phyloP scores from a whole-genome alignment of 2,888 invertebrate species.

The Liopterus haemorrhoidalis region DNA sequence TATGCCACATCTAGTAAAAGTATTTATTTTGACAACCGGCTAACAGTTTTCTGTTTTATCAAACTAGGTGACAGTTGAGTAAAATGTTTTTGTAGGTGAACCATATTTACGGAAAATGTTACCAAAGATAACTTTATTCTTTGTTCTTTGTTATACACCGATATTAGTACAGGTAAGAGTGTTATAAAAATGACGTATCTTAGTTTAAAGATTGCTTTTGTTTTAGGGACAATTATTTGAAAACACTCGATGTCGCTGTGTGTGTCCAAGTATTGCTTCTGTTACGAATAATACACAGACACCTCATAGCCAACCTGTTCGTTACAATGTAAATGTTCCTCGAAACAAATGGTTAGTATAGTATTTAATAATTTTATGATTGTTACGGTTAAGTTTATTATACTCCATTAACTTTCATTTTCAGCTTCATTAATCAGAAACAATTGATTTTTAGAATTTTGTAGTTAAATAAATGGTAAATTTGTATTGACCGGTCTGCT shows the following conservation, averaged over 20 bases:
- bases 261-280: constrained; percentile 73
- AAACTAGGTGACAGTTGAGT: constrained; percentile 4
- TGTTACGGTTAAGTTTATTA: too few relatives aligned
- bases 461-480: too few relatives aligned
- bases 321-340: constrained; percentile 73
- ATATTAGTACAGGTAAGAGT: constrained; percentile 13
- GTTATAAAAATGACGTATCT: not conserved
- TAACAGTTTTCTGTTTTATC: constrained; percentile 19
- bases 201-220: constrained; percentile 4
- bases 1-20: too few relatives aligned
- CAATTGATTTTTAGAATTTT: too few relatives aligned
- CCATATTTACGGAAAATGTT: constrained; percentile 8
- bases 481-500: too few relatives aligned
- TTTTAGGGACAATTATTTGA: constrained; percentile 68
- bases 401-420: too few relatives aligned
- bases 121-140: constrained; percentile 11
- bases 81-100: constrained; percentile 10
- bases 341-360: constrained; percentile 69
- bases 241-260: constrained; percentile 80
- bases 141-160: constrained; percentile 9
- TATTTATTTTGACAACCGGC: constrained; percentile 17
- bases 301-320: constrained; percentile 59
- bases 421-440: too few relatives aligned
- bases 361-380: too few relatives aligned
- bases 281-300: constrained; percentile 60